phyloP scores from a whole-genome alignment of 2,113 vertebrate genomes.

The Stegastes partitus region DNA sequence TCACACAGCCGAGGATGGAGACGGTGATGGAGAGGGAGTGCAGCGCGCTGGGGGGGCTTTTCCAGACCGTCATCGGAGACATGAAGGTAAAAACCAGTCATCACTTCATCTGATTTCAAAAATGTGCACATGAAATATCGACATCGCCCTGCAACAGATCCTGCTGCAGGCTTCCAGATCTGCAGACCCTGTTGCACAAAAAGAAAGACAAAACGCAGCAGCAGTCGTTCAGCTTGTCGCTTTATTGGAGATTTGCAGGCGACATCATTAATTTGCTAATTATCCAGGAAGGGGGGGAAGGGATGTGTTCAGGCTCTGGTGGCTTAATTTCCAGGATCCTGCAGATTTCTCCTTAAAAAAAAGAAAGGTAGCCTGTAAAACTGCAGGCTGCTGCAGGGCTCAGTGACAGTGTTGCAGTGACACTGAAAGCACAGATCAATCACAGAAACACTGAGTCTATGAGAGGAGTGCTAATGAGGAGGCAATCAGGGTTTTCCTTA shows the following conservation, averaged over 20 bases:
- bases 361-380: too few relatives aligned
- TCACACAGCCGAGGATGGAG: conserved; percentile 77
- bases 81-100: conserved; percentile 80
- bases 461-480: too few relatives aligned
- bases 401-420: too few relatives aligned
- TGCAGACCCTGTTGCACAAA: conserved; percentile 21
- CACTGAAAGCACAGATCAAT: too few relatives aligned
- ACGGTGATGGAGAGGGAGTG: conserved; percentile 85
- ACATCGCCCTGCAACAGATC: not conserved
- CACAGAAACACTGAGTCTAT: too few relatives aligned
- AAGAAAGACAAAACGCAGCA: not conserved
- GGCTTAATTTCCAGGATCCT: too few relatives aligned
- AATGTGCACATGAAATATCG: accelerated
- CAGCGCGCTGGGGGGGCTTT: conserved; percentile 86
- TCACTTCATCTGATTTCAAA: not conserved
- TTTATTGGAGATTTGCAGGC: conserved; percentile 17
- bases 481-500: too few relatives aligned
- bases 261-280: conserved; percentile 31
- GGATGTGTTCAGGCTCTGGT: too few relatives aligned
- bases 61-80: conserved; percentile 85
- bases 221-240: not conserved
- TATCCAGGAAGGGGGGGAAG: too few relatives aligned
- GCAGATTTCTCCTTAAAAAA: too few relatives aligned
- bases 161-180: not conserved
- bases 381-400: too few relatives aligned